Base-by-base conservation (phyloP, 2,113 vertebrate species). In the Galeopterus variegatus region DNA sequence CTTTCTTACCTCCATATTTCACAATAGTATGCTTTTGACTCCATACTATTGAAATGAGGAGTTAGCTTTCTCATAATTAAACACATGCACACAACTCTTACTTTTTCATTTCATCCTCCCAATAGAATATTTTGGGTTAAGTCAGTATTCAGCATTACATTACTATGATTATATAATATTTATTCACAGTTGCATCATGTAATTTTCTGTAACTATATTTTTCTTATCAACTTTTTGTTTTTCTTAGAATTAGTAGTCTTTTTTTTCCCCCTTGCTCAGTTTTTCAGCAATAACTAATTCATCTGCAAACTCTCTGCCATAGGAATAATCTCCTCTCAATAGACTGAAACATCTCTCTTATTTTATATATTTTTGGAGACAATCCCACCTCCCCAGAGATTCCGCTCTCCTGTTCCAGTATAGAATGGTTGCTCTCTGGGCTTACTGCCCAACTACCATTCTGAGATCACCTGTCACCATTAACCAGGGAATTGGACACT, bases 201-300 rank as follows among this genome's bases (percentile, higher is more conserved):
- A 73, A 9, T 75, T 84, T 83, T 77, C 41, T 36, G n/a, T 70
- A 18, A 70, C 56, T 69, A 33, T 50, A 58, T 73, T 76, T 97
- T 92, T 73, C 80, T 94, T 56, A 33, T 41, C 83, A 79, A 80
- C 2, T 56, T 65, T 81, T 41, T 13, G 6, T 64, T 90, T 93
- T 79, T 76, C 41, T 88, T 92, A 83, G 15, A 96, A 93, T 90
- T 62, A 31, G 17, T 79, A 3, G 77, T 76, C n/a, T n/a, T 82
- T 64, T 72, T 67, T 56, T 56, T 41, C 72, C 23, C 17, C n/a
- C 11, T 94, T 75, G 11, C 50, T 79, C 89, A 72, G 9, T 88
- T 97, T 95, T 90, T 84, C 13, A 83, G 33, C 79, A 70, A 90
- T 84, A 26, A 70, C 23, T 80, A 84, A 92, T 70, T 97, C 62